Base-by-base conservation (phyloP, 2,888 invertebrate genomes). In the Hipparchia semele region DNA sequence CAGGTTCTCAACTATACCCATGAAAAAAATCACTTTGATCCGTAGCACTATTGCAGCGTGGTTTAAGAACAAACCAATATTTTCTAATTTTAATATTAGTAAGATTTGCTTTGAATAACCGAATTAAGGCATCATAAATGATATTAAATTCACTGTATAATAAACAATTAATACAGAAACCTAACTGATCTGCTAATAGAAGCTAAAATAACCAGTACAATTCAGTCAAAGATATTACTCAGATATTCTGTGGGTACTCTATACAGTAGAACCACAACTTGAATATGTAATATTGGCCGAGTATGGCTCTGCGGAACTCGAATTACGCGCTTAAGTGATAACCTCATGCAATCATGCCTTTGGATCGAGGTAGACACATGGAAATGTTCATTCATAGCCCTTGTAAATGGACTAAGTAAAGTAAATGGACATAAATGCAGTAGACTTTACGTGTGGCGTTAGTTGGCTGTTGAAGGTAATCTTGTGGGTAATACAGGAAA, bases 251-350 rank as follows among this genome's bases (percentile, higher is more conserved):
- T 33, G 10, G 68, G 59, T 68, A 59, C 23, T 49, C 68, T 49
- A 23, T n/a, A 58, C 58, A 59, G 68, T 59, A 60, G 23, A 46
- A 68, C 68, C 68, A 33, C 68, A 68, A 51, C 33, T 51, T 51
- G 68, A 68, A 68, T 68, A 68, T 68, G 68, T 68, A 68, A 68
- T 68, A 68, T 68, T 59, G 67, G 51, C 58, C n/a, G 51, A 59
- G 58, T 51, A 51, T 67, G 67, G 67, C 23, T 13, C 45, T 46
- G 56, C 59, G 68, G 68, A 59, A 68, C 68, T 46, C 49, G 68
- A 68, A 68, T 68, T 68, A 68, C 59, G 68, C 59, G 59, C 68
- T 68, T 68, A 60, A 68, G 68, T 60, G 46, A 68, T 60, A 68
- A 68, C 68, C 68, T 59, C 59, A 59, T 51, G 59, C 68, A 68